phyloP scores from a whole-genome alignment of 2,888 invertebrate species.

The Bellardia pandia region DNA sequence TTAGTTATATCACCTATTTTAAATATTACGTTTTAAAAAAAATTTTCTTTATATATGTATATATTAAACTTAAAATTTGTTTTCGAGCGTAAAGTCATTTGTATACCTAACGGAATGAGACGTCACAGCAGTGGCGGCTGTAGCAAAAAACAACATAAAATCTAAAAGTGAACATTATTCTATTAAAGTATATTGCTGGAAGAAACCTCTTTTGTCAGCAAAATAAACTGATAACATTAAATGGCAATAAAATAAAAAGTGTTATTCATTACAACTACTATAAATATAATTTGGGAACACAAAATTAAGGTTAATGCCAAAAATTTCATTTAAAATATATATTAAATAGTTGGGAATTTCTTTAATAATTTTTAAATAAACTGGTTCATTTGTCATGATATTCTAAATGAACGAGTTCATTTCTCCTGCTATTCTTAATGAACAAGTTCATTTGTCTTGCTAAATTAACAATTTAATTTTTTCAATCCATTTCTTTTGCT shows the following conservation, averaged over 20 bases:
- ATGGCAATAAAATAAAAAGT: background rate
- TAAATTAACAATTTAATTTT: too few species aligned
- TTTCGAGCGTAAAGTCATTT: slow-evolving; percentile 19
- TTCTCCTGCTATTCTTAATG: background rate
- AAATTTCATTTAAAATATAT: too few species aligned
- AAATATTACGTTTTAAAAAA: too few species aligned
- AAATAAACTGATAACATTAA: slow-evolving; percentile 20
- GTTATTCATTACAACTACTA: background rate
- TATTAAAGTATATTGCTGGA: slow-evolving; percentile 51
- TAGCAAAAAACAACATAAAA: background rate
- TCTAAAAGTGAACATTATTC: slow-evolving; percentile 43
- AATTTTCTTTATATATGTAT: too few species aligned
- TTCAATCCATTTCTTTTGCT: too few species aligned
- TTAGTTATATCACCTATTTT: too few species aligned
- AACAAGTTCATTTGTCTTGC: too few species aligned
- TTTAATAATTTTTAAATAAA: background rate
- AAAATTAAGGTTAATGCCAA: too few species aligned
- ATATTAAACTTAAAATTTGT: background rate
- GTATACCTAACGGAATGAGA: slow-evolving; percentile 31
- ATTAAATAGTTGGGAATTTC: too few species aligned
- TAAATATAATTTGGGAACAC: too few species aligned
- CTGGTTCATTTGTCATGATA: background rate
- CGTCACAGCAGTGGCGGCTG: background rate
- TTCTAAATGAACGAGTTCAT: background rate
- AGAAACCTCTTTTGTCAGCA: slow-evolving; percentile 34